A percentile compares a stretch with the other conserved stretches of the same genome.
phyloP scores from a whole-genome alignment of 2,888 invertebrate species.

The Pyralis farinalis region DNA sequence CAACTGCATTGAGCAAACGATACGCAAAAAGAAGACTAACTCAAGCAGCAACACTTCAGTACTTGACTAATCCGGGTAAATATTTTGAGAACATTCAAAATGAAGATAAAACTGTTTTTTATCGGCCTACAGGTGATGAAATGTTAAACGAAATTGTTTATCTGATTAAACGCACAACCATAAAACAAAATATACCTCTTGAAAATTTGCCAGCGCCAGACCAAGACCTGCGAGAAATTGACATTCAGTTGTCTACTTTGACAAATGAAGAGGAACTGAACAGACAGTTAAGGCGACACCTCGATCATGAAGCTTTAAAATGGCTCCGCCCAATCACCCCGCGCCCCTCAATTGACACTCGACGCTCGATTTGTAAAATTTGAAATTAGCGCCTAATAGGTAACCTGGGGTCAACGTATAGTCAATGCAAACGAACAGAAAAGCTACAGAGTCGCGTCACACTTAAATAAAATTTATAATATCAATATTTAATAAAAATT shows the following conservation, averaged over 20 bases:
- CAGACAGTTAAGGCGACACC: constrained; percentile 6
- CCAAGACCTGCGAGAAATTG: constrained; percentile 1
- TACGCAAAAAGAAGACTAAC: background rate
- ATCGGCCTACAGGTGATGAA: constrained; percentile 14
- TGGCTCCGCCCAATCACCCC: too few relatives aligned
- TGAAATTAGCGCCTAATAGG: too few relatives aligned
- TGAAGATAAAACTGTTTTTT: constrained; percentile 14
- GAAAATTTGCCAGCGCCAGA: too few relatives aligned
- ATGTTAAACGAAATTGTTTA: constrained; percentile 15
- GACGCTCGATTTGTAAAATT: too few relatives aligned
- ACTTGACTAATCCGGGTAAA: constrained; percentile 14
- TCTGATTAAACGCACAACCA: constrained; percentile 10
- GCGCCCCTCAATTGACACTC: too few relatives aligned
- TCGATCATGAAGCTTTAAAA: too few relatives aligned
- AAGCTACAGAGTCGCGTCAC: too few relatives aligned
- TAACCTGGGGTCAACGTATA: too few relatives aligned
- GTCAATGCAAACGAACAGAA: too few relatives aligned
- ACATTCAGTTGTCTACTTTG: constrained; percentile 1
- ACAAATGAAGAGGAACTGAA: constrained; percentile 10
- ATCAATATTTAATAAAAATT: too few relatives aligned
- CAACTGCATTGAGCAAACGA: background rate
- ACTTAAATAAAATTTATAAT: too few relatives aligned
- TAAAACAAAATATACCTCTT: constrained; percentile 6
- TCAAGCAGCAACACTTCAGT: constrained; percentile 12
- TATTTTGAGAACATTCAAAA: constrained; percentile 16